Conservation (phyloP, 2,797 vertebrate genomes). For the Picus viridis region DNA sequence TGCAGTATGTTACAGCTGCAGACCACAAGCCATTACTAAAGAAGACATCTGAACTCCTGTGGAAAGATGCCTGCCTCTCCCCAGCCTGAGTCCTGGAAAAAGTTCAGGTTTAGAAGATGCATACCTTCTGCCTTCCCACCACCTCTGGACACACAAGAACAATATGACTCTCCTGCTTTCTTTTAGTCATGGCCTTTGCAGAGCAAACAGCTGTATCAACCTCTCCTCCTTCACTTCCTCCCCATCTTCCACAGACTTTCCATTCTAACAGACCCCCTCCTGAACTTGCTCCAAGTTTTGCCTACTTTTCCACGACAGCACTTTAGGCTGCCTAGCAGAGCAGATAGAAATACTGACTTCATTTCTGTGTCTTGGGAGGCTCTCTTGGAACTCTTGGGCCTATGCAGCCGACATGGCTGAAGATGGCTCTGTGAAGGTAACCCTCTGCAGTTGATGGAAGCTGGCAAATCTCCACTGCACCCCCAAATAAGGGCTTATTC, state of each 20-base stretch:
- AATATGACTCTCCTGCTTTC: rapidly evolving
- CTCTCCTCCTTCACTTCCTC: not conserved
- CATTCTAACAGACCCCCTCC: not conserved
- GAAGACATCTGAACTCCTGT: not conserved
- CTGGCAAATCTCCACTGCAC: not conserved
- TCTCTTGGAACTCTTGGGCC: not conserved
- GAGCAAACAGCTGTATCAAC: not conserved
- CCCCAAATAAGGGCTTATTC: not conserved
- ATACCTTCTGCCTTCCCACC: not conserved
- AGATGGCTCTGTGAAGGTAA: not conserved
- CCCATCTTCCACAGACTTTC: not conserved
- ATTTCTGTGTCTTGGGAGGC: not conserved
- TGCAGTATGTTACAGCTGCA: not conserved
- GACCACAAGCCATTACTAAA: not conserved
- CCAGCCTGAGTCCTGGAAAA: not conserved
- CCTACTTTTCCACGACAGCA: not conserved
- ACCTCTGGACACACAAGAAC: not conserved
- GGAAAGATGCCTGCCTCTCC: not conserved
- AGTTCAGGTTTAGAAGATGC: not conserved
- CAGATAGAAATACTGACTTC: not conserved
- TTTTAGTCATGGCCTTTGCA: not conserved
- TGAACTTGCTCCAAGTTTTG: not conserved
- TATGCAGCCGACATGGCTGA: not conserved
- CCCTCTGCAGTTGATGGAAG: not conserved
- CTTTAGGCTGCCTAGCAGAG: not conserved